Percentiles rank a stretch among this genome's conserved stretches.
These are phyloP conservation scores for Pseudochirops corinnae DNA, from an alignment of 2,797 vertebrate genomes.

Conservation along the genomic window DNA sequence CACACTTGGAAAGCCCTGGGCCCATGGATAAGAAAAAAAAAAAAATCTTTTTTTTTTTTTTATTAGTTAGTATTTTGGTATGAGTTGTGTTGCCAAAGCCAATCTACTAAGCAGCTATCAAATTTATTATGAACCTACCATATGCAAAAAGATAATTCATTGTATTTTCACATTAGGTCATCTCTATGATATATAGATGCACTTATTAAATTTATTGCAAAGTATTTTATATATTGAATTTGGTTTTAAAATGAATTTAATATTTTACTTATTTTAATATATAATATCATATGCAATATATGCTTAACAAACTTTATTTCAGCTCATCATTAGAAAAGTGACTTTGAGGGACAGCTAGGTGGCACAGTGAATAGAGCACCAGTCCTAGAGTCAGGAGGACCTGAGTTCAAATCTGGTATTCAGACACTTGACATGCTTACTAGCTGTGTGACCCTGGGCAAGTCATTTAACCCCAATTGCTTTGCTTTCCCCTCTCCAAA, in stretches of 20 bases:
- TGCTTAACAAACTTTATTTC: not conserved
- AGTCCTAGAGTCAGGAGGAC: too few species aligned
- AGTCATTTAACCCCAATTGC: too few species aligned
- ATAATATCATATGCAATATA: not conserved
- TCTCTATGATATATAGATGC: too few species aligned
- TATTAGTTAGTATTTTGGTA: not conserved
- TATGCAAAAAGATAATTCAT: not conserved
- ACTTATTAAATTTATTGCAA: not conserved
- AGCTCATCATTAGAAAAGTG: not conserved
- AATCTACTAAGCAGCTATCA: not conserved
- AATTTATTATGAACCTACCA: not conserved
- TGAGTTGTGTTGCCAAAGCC: not conserved
- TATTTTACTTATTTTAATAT: not conserved
- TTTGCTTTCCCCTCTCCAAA: too few species aligned
- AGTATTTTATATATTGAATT: not conserved
- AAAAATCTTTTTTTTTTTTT: not conserved
- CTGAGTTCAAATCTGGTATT: too few species aligned
- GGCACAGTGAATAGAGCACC: too few species aligned
- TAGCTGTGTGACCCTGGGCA: too few species aligned
- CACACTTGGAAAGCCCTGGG: too few species aligned
- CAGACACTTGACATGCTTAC: too few species aligned
- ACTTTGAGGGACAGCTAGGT: too few species aligned
- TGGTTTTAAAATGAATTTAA: not conserved
- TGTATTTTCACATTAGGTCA: not conserved
- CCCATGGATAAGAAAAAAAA: too few species aligned